phyloP scores from a whole-genome alignment of 1,140 invertebrate species.

The Pararge aegeria region DNA sequence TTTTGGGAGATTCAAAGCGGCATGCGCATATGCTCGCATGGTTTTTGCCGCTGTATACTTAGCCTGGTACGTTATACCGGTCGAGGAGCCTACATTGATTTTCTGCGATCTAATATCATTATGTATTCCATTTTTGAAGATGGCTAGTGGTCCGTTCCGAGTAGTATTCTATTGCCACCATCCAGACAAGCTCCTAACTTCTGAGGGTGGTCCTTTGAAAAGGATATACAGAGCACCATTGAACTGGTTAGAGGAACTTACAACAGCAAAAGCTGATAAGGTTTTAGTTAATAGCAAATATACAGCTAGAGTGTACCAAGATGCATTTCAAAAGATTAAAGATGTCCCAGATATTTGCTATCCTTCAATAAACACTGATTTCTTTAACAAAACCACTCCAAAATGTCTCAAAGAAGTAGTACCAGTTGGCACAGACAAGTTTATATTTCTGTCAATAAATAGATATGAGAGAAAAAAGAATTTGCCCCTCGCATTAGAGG shows the following conservation, averaged over 20 bases:
- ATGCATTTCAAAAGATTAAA: constrained; percentile 89
- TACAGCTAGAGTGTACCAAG: constrained; percentile 90
- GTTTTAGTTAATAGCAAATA: constrained; percentile 98
- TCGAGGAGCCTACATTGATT: constrained; percentile 87
- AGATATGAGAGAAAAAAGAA: constrained; percentile 99
- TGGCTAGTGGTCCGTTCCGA: constrained; percentile 81
- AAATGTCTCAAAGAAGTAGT: constrained; percentile 76
- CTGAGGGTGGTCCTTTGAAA: constrained; percentile 85
- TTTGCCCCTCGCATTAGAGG: constrained; percentile 89
- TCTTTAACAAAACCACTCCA: constrained; percentile 83
- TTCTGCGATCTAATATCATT: constrained; percentile 96
- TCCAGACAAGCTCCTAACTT: constrained; percentile 94
- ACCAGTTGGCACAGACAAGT: constrained; percentile 76
- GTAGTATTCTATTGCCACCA: constrained; percentile 99
- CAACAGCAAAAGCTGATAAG: constrained; percentile 91
- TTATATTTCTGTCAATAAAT: constrained; percentile 96
- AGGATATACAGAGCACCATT: constrained; percentile 92
- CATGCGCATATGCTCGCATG: constrained; percentile 97
- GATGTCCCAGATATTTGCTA: constrained; percentile 91
- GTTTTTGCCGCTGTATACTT: constrained; percentile 87
- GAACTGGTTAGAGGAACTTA: constrained; percentile 95
- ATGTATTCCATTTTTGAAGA: constrained; percentile 90
- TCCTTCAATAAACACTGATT: constrained; percentile 93
- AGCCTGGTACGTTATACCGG: constrained; percentile 78
- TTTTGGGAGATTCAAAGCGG: constrained; percentile 92